These are phyloP conservation scores for Mimachlamys varia DNA, from an alignment of 2,888 invertebrate genomes.

Conservation along the genomic window DNA sequence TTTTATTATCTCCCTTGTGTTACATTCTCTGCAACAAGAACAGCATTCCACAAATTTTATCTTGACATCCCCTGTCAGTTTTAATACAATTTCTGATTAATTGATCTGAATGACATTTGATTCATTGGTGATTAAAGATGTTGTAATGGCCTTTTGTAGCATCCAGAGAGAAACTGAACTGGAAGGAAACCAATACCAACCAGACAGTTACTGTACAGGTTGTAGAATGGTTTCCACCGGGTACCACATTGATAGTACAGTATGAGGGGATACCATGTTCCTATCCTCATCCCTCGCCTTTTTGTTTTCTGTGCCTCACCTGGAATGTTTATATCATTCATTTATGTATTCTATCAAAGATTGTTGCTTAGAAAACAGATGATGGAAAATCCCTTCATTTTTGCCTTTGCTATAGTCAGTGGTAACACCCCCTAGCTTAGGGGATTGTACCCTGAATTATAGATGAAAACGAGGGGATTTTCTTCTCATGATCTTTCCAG, in stretches of 20 bases:
- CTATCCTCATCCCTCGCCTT: neutral
- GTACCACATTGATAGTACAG: neutral
- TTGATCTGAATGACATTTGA: neutral
- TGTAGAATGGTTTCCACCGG: neutral
- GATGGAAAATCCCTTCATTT: slow-evolving; percentile 36
- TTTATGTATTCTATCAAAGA: slow-evolving; percentile 9
- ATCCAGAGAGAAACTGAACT: neutral
- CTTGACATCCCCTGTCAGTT: neutral
- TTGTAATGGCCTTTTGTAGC: neutral
- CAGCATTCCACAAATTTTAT: slow-evolving; percentile 34
- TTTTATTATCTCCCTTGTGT: neutral
- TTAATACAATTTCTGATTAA: neutral
- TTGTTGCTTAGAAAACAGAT: neutral
- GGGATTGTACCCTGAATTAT: neutral
- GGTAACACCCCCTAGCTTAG: neutral
- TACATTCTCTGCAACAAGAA: slow-evolving; percentile 1
- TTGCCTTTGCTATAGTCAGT: neutral
- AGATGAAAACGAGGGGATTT: slow-evolving; percentile 33
- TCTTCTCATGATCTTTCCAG: slow-evolving; percentile 20
- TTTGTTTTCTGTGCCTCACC: slow-evolving; percentile 8
- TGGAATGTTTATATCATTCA: slow-evolving; percentile 23
- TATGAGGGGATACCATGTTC: neutral
- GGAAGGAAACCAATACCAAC: neutral
- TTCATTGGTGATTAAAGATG: neutral
- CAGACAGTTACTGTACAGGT: neutral